Base-by-base conservation (phyloP, 2,888 invertebrate species). In the Leptogaster cylindrica region DNA sequence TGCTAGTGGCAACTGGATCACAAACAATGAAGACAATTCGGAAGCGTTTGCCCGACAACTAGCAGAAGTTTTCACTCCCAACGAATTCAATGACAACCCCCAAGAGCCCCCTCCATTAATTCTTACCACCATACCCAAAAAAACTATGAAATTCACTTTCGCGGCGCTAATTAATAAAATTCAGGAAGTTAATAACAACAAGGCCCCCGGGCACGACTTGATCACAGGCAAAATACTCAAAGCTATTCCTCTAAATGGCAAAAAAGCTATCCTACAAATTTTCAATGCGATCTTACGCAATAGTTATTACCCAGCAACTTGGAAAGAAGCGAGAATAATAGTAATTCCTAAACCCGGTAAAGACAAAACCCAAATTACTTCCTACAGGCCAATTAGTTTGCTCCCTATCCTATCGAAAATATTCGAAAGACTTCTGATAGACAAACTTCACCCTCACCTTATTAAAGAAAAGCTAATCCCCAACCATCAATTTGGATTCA, bases 371-470 rank as follows among this genome's bases (percentile, higher is more conserved):
- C 8, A 10, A 10, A 3, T 44, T 10, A 20, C 2, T n/a, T 44
- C 44, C 2, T 44, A 44, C 44, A 44, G 44, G 44, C 44, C 73
- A 1, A 75, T 75, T 41, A 72, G 68, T 16, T 41, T 75, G 14
- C 48, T 75, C 6, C 69, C 73, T 36, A 65, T 71, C 3, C 31
- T 75, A 2, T 73, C 70, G 1, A 75, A 73, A 51, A 1, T 74
- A 20, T 71, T 73, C 14, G 74, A 75, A 67, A 75, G 71, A 71
- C 14, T 74, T 27, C 6, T 75, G 1, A 66, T 71, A 1, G 55
- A 41, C 39, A 68, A 68, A 68, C 25, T 73, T 3, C 70, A 68
- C 7, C 3, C 18, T 27, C 27, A 69, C 18, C 67, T 71, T 10
- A n/a, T 41, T 7, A 8, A 36, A 12, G 6, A 36, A 36, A 36